phyloP scores from a whole-genome alignment of 2,113 vertebrate species.

The Microcebus murinus region DNA sequence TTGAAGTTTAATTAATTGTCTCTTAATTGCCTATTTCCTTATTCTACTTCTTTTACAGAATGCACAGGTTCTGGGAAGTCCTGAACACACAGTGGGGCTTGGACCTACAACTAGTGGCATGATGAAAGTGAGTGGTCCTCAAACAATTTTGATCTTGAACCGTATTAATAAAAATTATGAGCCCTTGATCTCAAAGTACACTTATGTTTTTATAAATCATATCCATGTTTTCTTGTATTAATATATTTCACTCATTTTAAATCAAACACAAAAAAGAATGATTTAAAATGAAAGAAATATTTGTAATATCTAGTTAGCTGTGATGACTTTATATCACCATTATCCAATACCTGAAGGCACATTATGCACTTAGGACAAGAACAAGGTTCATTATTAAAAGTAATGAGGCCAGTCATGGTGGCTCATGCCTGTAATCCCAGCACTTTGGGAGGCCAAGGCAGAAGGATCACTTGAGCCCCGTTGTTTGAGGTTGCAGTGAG shows the following conservation, averaged over 20 bases:
- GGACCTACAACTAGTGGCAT: not conserved
- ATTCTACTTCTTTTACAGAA: not conserved
- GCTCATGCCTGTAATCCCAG: too few relatives aligned
- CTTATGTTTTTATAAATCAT: not conserved
- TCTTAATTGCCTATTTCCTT: not conserved
- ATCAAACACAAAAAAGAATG: not conserved
- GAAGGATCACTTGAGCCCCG: too few relatives aligned
- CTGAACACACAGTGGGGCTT: not conserved
- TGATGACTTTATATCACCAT: not conserved
- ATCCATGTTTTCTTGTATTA: not conserved
- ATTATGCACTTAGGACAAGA: not conserved
- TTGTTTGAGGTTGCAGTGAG: too few relatives aligned
- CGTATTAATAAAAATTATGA: not conserved
- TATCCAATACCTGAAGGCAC: not conserved
- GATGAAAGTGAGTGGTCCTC: not conserved
- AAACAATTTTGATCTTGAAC: not conserved
- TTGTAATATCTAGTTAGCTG: not conserved
- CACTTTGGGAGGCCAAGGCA: not conserved
- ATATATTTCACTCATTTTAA: not conserved
- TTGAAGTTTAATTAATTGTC: not conserved
- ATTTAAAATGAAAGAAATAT: slow-evolving; percentile 17
- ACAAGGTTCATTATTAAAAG: not conserved
- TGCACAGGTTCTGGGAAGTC: not conserved
- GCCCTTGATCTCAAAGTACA: not conserved
- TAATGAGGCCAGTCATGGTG: not conserved